These are phyloP conservation scores for Eupithecia centaureata DNA, from an alignment of 2,888 invertebrate genomes.

Conservation along the genomic window DNA sequence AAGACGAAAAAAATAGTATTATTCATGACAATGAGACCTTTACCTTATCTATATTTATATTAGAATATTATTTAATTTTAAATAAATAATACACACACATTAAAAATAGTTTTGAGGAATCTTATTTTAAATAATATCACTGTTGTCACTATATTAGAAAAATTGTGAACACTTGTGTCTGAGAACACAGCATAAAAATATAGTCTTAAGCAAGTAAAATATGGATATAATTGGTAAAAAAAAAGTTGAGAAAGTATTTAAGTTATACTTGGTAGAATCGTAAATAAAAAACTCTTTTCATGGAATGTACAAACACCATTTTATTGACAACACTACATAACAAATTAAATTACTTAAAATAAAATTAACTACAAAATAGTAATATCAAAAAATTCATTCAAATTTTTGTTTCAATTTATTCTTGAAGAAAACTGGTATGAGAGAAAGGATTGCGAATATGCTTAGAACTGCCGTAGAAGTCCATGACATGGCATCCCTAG, in stretches of 20 bases:
- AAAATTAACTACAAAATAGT: slow-evolving; percentile 64
- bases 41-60: too few species aligned
- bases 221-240: too few species aligned
- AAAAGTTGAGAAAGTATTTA: too few species aligned
- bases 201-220: too few species aligned
- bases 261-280: neutral
- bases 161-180: too few species aligned
- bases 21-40: too few species aligned
- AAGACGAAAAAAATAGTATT: slow-evolving; percentile 18
- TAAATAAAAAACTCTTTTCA: slow-evolving; percentile 35
- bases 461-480: slow-evolving; percentile 91
- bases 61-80: too few species aligned
- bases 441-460: slow-evolving; percentile 91
- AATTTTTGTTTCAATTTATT: slow-evolving; percentile 90
- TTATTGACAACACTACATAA: slow-evolving; percentile 51
- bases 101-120: too few species aligned
- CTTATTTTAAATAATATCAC: too few species aligned
- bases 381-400: slow-evolving; percentile 80
- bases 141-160: too few species aligned
- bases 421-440: slow-evolving; percentile 95
- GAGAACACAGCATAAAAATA: too few species aligned
- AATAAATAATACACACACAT: too few species aligned
- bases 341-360: slow-evolving; percentile 46
- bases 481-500: slow-evolving; percentile 94
- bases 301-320: slow-evolving; percentile 74